Percentiles rank a stretch among this genome's conserved stretches.
These are phyloP conservation scores for Elephas maximus DNA, from an alignment of 2,113 vertebrate species.

Conservation along the genomic window DNA sequence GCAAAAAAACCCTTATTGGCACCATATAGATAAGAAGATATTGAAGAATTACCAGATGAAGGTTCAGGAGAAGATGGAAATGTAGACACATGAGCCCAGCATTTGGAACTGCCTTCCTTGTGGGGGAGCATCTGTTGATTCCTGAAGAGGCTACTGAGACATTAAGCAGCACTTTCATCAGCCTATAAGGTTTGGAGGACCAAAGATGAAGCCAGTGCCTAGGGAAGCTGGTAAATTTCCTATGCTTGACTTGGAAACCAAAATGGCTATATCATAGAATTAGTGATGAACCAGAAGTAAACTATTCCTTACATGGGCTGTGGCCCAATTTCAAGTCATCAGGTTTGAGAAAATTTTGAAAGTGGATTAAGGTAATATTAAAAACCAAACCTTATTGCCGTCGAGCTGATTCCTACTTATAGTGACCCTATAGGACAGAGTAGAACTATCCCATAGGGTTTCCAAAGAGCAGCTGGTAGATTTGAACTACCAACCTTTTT, in stretches of 20 bases:
- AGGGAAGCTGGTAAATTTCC: not conserved
- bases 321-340: not conserved
- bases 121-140: not conserved
- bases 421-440: too few relatives aligned
- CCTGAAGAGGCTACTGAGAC: not conserved
- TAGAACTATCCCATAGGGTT: too few relatives aligned
- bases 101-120: not conserved
- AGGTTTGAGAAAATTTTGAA: not conserved
- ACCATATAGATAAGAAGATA: not conserved
- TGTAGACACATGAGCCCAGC: not conserved
- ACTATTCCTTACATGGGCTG: not conserved
- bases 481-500: too few relatives aligned
- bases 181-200: not conserved
- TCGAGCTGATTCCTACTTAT: too few relatives aligned
- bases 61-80: not conserved
- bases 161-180: not conserved
- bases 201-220: not conserved
- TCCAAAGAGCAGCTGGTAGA: too few relatives aligned
- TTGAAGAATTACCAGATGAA: not conserved
- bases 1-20: not conserved
- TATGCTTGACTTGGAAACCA: not conserved
- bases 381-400: too few relatives aligned
- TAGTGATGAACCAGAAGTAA: not conserved
- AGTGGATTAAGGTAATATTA: not conserved
- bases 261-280: not conserved